phyloP scores from a whole-genome alignment of 2,888 invertebrate genomes.

The Hypolimnas misippus region DNA sequence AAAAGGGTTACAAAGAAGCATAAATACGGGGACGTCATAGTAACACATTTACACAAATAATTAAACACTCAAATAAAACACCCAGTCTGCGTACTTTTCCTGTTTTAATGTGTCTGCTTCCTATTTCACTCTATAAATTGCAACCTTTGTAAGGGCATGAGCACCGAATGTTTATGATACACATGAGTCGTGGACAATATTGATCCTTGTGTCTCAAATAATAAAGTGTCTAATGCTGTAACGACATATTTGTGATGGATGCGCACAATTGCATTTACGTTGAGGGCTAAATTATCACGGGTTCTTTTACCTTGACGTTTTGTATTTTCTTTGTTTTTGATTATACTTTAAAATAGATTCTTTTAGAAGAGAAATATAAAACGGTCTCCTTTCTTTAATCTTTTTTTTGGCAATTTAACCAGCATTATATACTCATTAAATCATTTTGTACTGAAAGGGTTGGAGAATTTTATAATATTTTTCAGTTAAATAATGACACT shows the following conservation, averaged over 20 bases:
- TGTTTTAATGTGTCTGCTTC: constrained; percentile 38
- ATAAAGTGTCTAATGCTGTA: constrained; percentile 1
- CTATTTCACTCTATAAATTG: constrained; percentile 43
- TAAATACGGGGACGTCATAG: background rate
- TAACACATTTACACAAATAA: constrained; percentile 27
- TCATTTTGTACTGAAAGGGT: too few relatives aligned
- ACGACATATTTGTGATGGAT: background rate
- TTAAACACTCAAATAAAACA: constrained; percentile 44
- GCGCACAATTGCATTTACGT: constrained; percentile 14
- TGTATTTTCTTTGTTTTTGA: background rate
- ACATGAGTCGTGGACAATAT: background rate
- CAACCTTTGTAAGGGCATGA: constrained; percentile 45
- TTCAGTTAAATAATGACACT: too few relatives aligned
- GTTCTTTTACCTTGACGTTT: constrained; percentile 5
- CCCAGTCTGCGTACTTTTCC: constrained; percentile 34
- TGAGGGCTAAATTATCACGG: constrained; percentile 10
- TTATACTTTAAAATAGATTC: background rate
- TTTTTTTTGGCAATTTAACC: too few relatives aligned
- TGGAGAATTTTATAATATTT: too few relatives aligned
- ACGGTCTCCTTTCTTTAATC: too few relatives aligned
- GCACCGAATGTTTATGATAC: constrained; percentile 43
- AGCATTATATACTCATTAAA: too few relatives aligned
- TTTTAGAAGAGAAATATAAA: too few relatives aligned
- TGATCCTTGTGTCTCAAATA: background rate
- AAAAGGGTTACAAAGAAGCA: background rate